phyloP scores from a whole-genome alignment of 2,113 vertebrate genomes.

The Otis tarda region DNA sequence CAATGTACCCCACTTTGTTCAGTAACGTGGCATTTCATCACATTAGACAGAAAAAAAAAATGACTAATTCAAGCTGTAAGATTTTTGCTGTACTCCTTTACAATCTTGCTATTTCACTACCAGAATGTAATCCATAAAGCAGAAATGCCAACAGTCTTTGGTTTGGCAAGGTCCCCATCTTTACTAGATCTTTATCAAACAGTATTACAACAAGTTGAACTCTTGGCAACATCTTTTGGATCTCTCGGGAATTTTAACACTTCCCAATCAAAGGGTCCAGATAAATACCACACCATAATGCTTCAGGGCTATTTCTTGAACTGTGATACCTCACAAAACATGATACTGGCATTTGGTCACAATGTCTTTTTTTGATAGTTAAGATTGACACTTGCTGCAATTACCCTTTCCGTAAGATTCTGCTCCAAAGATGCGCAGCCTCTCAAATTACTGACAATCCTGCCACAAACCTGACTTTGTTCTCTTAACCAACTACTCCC shows the following conservation, averaged over 20 bases:
- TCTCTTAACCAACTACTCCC: conserved; percentile 69
- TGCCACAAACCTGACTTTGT: conserved; percentile 76
- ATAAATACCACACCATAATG: conserved; percentile 24
- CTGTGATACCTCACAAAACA: conserved; percentile 52
- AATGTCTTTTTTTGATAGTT: conserved; percentile 64
- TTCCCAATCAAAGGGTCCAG: conserved; percentile 50
- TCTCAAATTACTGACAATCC: conserved; percentile 72
- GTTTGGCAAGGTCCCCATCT: background rate
- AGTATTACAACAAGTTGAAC: background rate
- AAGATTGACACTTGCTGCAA: conserved; percentile 65
- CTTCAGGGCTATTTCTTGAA: conserved; percentile 62
- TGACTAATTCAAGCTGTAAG: background rate
- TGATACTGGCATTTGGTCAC: conserved; percentile 52
- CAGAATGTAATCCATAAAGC: background rate
- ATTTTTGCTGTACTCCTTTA: background rate
- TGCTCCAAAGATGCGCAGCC: conserved; percentile 55
- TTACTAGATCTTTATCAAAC: conserved; percentile 1
- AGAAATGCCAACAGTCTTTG: background rate
- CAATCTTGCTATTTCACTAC: background rate
- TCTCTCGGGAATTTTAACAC: conserved; percentile 40
- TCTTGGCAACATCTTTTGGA: conserved; percentile 20
- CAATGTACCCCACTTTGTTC: background rate
- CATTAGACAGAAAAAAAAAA: background rate
- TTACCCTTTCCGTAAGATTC: conserved; percentile 69
- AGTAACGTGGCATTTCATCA: background rate